phyloP scores from a whole-genome alignment of 1,140 invertebrate species.

The Nasonia giraulti region DNA sequence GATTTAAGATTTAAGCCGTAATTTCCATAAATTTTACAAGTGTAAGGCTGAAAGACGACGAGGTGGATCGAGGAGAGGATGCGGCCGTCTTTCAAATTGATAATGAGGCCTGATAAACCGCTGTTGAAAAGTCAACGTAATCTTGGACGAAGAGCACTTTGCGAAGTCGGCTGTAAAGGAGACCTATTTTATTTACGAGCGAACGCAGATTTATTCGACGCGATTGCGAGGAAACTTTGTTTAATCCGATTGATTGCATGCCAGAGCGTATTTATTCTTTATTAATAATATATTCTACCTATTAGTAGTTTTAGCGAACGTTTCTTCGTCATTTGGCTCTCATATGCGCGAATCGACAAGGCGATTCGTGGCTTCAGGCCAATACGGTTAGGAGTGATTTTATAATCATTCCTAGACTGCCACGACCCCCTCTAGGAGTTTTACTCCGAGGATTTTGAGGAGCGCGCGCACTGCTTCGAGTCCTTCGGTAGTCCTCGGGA shows the following conservation, averaged over 20 bases:
- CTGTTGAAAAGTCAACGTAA: not conserved
- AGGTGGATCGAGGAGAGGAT: not conserved
- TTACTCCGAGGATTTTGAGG: too few relatives aligned
- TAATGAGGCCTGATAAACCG: not conserved
- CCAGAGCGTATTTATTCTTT: too few relatives aligned
- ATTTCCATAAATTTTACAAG: constrained; percentile 17
- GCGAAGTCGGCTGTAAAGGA: not conserved
- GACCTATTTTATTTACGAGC: not conserved
- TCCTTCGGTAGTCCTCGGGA: too few relatives aligned
- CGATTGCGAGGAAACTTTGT: not conserved
- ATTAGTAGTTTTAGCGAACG: too few relatives aligned
- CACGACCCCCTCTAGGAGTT: too few relatives aligned
- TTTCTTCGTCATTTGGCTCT: too few relatives aligned
- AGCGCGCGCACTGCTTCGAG: too few relatives aligned
- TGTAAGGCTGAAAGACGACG: not conserved
- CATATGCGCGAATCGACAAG: too few relatives aligned
- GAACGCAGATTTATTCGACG: not conserved
- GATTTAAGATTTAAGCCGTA: not conserved
- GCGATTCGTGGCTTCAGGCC: too few relatives aligned
- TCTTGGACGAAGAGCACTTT: not conserved
- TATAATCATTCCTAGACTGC: too few relatives aligned
- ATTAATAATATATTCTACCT: too few relatives aligned
- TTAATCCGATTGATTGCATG: not conserved
- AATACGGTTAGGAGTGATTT: too few relatives aligned
- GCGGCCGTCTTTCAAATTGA: not conserved